Percentiles rank a stretch among this genome's conserved stretches.
These are phyloP conservation scores for Leptobrachium ailaonicum DNA, from an alignment of 2,113 vertebrate genomes.

Conservation along the genomic window DNA sequence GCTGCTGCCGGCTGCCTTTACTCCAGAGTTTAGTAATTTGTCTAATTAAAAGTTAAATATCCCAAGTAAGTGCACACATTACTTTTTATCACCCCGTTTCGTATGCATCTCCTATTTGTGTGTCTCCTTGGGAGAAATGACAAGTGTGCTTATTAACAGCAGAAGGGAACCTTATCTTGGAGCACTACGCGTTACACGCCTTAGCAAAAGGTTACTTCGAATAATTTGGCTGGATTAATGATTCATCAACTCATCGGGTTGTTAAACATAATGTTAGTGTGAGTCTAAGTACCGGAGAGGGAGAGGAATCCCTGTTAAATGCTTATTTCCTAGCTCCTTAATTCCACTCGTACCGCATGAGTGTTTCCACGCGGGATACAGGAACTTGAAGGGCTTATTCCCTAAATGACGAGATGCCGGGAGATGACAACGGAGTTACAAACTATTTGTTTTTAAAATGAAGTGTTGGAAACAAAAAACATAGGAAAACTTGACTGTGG, in stretches of 20 bases:
- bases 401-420: too few relatives aligned
- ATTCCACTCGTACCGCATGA: background rate
- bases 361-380: too few relatives aligned
- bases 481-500: too few relatives aligned
- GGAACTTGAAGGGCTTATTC: too few relatives aligned
- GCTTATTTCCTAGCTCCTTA: background rate
- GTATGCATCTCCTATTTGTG: background rate
- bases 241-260: constrained; percentile 7
- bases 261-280: constrained; percentile 23
- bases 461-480: too few relatives aligned
- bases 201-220: background rate
- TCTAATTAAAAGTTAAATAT: background rate
- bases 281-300: background rate
- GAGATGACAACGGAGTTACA: too few relatives aligned
- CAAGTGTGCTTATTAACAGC: background rate
- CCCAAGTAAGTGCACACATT: background rate
- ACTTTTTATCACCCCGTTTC: background rate
- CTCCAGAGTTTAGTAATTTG: background rate
- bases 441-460: too few relatives aligned
- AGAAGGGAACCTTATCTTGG: constrained; percentile 17
- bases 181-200: constrained; percentile 23
- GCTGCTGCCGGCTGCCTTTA: background rate
- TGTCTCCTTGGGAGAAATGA: background rate
- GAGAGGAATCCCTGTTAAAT: background rate
- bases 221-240: constrained; percentile 21